Base-by-base conservation (phyloP, 2,888 invertebrate species). In the Miltochrista miniata region DNA sequence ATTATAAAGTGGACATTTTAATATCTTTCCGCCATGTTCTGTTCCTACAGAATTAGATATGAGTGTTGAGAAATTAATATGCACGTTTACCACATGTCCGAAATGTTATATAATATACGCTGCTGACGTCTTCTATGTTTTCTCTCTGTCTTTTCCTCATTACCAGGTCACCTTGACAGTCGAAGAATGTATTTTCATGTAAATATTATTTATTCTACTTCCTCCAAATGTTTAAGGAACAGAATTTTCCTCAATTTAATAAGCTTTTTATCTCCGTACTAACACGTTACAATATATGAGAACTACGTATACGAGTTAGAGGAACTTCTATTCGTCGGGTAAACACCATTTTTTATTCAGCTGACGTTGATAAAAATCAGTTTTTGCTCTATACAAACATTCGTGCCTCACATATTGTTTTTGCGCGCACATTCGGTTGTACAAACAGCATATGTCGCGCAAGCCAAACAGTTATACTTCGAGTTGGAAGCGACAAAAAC, bases 401-500 rank as follows among this genome's bases (percentile, higher is more conserved):
- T 64, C 66, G 71, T 68, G 64, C 61, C 70, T 61, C 59, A 51
- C 70, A 72, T 80, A 81, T 82, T 83, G 82, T 79, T 60, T 80
- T 81, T 79, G 74, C 72, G 75, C 74, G 65, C 63, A 64, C n/a
- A n/a, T n/a, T n/a, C n/a, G n/a, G n/a, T n/a, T n/a, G n/a, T n/a
- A n/a, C n/a, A n/a, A n/a, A n/a, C 18, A 24, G 63, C 76, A 74
- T 76, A 76, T 79, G 79, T 78, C 75, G 76, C 74, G 68, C 66
- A 71, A 72, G 67, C 72, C 80, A 81, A 86, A 85, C 83, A 83
- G 81, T 87, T 85, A 84, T 75, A 78, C 70, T 70, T 65, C 66
- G 71, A 68, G 71, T 70, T 68, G 72, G 70, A 66, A 68, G 50
- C 56, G 64, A 66, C 77, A 80, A 81, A 81, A 83, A 76, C 72